phyloP scores from a whole-genome alignment of 2,888 invertebrate genomes.

The Dexiosoma caninum region DNA sequence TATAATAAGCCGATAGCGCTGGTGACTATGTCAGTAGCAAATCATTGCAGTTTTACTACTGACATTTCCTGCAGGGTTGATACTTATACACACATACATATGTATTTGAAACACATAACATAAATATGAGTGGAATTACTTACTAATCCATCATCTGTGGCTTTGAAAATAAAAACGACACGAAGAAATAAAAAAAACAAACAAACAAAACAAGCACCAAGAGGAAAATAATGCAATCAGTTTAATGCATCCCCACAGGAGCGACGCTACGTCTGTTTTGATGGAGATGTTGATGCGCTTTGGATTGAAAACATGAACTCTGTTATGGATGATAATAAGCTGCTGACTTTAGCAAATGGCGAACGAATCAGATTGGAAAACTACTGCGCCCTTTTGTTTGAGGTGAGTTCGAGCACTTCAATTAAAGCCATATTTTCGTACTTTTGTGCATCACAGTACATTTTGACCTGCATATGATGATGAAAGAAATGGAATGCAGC shows the following conservation, averaged over 20 bases:
- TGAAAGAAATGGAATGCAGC: no score
- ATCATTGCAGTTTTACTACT: no score
- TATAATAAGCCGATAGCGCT: no score
- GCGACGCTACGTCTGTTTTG: conserved; percentile 90
- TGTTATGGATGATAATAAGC: conserved; percentile 96
- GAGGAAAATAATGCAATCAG: conserved; percentile 69
- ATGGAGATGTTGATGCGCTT: conserved; percentile 95
- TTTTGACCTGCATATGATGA: no score
- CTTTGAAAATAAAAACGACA: conserved; percentile 17
- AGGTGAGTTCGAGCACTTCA: conserved; percentile 79
- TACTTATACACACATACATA: background rate
- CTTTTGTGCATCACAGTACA: background rate
- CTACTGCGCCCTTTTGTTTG: conserved; percentile 90
- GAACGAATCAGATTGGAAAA: conserved; percentile 90
- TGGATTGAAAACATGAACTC: conserved; percentile 99
- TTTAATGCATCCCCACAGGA: conserved; percentile 79
- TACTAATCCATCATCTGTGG: conserved; percentile 32
- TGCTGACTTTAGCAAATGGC: conserved; percentile 93
- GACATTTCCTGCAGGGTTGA: no score
- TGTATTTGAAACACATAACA: background rate
- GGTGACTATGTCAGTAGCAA: no score
- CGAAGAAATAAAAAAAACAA: background rate
- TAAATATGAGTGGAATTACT: background rate
- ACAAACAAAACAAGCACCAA: background rate
- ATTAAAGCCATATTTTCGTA: background rate